These are phyloP conservation scores for Smutsia gigantea DNA, from an alignment of 2,797 vertebrate genomes.

Conservation along the genomic window DNA sequence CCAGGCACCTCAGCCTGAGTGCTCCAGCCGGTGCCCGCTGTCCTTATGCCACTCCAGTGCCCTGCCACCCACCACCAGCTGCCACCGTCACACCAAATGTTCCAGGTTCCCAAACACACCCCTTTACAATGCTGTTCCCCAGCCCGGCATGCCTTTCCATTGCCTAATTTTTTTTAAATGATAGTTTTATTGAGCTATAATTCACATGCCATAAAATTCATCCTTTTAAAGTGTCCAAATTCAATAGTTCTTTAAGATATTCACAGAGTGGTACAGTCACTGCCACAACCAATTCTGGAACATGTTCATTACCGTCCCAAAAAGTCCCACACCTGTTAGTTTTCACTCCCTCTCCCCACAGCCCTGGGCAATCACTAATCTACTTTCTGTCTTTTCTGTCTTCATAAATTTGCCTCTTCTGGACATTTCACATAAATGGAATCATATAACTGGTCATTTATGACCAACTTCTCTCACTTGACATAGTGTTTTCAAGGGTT, in stretches of 20 bases:
- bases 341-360: neutral
- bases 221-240: neutral
- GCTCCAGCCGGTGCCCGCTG: accelerated
- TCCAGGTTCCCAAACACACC: neutral
- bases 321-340: neutral
- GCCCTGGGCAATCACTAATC: neutral
- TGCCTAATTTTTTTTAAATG: neutral
- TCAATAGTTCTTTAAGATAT: neutral
- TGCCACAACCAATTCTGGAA: neutral
- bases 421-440: neutral
- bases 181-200: neutral
- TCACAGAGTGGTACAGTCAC: neutral
- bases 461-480: neutral
- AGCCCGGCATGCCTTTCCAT: neutral
- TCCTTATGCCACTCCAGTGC: neutral
- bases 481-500: neutral
- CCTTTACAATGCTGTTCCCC: neutral
- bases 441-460: neutral
- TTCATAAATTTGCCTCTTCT: neutral
- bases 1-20: accelerated
- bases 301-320: neutral
- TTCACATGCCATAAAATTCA: neutral
- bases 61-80: neutral
- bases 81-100: neutral
- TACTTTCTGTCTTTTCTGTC: neutral